Evolutionary conservation across 2,888 invertebrate species (phyloP).

Genomic region (Drosophila eohydei): DNA sequence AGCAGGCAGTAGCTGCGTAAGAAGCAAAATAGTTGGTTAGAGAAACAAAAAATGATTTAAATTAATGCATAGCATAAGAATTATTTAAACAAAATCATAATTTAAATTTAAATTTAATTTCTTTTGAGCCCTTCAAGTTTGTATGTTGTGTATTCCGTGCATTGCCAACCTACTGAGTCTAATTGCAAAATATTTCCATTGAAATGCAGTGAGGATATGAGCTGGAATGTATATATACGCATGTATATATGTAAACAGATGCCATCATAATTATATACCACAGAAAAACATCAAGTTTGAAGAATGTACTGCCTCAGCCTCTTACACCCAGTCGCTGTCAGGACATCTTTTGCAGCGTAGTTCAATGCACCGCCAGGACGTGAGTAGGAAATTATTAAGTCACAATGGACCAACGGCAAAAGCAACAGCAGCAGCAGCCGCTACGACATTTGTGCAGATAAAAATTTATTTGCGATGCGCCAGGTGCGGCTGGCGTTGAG

Average conservation of each 20-base stretch:
- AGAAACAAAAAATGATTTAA: background rate
- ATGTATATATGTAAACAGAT: constrained; percentile 5
- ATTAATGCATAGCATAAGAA: background rate
- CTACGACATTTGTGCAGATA: constrained; percentile 67
- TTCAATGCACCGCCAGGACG: constrained; percentile 73
- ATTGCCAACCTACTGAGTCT: constrained; percentile 47
- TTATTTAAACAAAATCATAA: background rate
- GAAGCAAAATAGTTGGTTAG: background rate
- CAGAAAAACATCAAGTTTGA: constrained; percentile 27
- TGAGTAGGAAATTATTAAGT: constrained; percentile 79
- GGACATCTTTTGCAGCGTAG: constrained; percentile 36
- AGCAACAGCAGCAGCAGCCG: constrained; percentile 1
- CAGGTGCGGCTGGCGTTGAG: constrained; percentile 32
- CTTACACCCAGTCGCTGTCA: background rate
- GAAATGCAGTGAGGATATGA: constrained; percentile 25
- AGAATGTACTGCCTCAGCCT: constrained; percentile 18
- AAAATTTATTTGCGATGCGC: constrained; percentile 58
- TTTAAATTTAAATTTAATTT: background rate
- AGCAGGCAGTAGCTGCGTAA: too few relatives aligned
- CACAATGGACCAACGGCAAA: constrained; percentile 69
- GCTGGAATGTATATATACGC: constrained; percentile 5
- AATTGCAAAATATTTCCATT: constrained; percentile 64
- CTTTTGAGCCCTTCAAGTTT: background rate
- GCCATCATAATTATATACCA: constrained; percentile 42
- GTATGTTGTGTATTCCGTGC: constrained; percentile 7